phyloP scores from a whole-genome alignment of 1,140 invertebrate genomes.

The Pseudomyrmex concolor region DNA sequence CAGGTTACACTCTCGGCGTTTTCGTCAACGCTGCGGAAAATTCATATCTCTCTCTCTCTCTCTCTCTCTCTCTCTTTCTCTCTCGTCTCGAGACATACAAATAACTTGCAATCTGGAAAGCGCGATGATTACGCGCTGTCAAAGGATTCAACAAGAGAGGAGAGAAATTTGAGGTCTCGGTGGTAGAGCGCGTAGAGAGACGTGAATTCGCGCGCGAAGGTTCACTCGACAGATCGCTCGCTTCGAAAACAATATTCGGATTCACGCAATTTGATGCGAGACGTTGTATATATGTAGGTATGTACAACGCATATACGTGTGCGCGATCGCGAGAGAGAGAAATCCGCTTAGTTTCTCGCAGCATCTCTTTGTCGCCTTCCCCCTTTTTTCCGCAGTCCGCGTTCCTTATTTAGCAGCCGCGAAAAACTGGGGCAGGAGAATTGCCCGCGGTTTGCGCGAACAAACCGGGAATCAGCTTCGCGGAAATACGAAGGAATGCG shows the following conservation, averaged over 20 bases:
- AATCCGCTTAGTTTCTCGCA: conserved; percentile 55
- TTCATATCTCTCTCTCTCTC: neutral
- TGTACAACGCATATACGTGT: neutral
- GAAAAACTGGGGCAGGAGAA: conserved; percentile 9
- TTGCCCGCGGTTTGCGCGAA: conserved; percentile 13
- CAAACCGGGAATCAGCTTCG: conserved; percentile 13
- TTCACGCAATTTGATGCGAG: conserved; percentile 19
- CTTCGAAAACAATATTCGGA: conserved; percentile 37
- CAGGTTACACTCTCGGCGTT: conserved; percentile 35
- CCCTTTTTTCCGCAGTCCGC: neutral
- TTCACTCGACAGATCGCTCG: conserved; percentile 56
- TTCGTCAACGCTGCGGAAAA: neutral
- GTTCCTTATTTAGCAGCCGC: conserved; percentile 42
- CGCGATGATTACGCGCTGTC: conserved; percentile 37
- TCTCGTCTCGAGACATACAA: conserved; percentile 3
- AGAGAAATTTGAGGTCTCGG: conserved; percentile 21
- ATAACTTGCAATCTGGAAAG: neutral
- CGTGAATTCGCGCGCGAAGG: conserved; percentile 54
- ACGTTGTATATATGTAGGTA: conserved; percentile 12
- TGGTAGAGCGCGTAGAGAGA: conserved; percentile 34
- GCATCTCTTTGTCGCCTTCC: conserved; percentile 17
- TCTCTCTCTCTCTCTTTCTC: too few relatives aligned
- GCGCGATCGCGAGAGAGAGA: conserved; percentile 23
- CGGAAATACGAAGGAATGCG: conserved; percentile 19
- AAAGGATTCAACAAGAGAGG: conserved; percentile 47